Evolutionary conservation across 2,888 invertebrate genomes (phyloP).

Genomic region (Ormyrus nitidulus): DNA sequence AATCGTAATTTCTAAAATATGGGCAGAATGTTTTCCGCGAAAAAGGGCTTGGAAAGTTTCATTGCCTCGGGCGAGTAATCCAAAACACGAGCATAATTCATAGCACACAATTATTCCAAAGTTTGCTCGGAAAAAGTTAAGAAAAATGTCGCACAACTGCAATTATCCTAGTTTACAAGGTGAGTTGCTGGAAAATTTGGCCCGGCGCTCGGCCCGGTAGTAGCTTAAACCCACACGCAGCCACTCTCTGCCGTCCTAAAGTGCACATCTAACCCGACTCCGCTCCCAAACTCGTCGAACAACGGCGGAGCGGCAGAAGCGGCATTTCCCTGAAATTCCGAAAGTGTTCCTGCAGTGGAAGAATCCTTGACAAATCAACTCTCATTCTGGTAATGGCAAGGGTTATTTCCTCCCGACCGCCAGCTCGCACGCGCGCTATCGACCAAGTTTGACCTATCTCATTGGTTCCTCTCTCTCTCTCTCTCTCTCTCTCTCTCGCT

Average conservation of each 20-base stretch:
- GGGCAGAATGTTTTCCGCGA: no score
- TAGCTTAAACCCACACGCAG: no score
- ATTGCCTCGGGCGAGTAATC: no score
- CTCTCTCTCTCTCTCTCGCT: slow-evolving; percentile 18
- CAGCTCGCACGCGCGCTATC: not conserved
- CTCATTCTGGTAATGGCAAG: slow-evolving; percentile 56
- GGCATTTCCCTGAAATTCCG: slow-evolving; percentile 21
- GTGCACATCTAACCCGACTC: no score
- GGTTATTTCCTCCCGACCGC: slow-evolving; percentile 53
- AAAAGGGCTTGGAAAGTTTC: no score
- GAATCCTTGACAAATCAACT: slow-evolving; percentile 58
- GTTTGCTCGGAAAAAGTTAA: no score
- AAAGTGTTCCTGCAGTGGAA: slow-evolving; percentile 17
- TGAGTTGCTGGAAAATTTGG: not conserved
- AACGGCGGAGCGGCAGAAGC: not conserved
- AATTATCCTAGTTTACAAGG: not conserved
- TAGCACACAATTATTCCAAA: no score
- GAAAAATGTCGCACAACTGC: no score
- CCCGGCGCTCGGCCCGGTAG: no score
- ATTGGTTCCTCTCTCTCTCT: slow-evolving; percentile 12
- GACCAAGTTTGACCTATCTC: slow-evolving; percentile 27
- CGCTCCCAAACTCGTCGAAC: not conserved
- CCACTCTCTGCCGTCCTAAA: no score
- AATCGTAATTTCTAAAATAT: not conserved
- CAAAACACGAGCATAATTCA: no score